Conservation (phyloP, 2,113 vertebrate genomes). For the Chamaea fasciata region DNA sequence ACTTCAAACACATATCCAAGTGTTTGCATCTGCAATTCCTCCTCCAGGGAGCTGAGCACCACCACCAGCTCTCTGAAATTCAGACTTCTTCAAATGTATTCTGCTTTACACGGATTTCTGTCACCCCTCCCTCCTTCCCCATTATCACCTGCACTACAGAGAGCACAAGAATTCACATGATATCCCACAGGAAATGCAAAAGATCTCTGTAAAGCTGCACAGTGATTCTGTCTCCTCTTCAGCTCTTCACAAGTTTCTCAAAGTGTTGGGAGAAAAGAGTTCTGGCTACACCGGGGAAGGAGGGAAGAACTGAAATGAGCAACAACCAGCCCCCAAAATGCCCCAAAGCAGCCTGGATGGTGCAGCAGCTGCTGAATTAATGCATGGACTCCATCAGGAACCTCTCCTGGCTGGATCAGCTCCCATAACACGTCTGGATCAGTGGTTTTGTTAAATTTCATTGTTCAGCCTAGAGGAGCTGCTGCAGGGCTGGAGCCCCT, state of each 20-base stretch:
- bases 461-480: not conserved
- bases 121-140: not conserved
- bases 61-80: not conserved
- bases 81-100: not conserved
- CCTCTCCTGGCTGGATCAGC: not conserved
- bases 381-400: accelerated
- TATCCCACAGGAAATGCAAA: not conserved
- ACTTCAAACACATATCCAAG: not conserved
- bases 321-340: not conserved
- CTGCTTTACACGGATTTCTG: not conserved
- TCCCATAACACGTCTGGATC: accelerated
- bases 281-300: not conserved
- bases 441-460: accelerated
- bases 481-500: not conserved
- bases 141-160: not conserved
- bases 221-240: not conserved
- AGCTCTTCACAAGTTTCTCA: not conserved
- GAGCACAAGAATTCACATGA: not conserved
- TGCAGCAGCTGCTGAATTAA: not conserved
- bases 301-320: not conserved
- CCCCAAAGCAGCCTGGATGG: not conserved
- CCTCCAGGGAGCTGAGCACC: not conserved
- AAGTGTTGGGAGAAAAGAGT: not conserved
- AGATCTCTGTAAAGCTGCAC: not conserved
- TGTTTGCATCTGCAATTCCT: not conserved